Percentiles rank a stretch among this genome's conserved stretches.
These are phyloP conservation scores for Polyommatus iphigenia DNA, from an alignment of 2,888 invertebrate species.

Conservation along the genomic window DNA sequence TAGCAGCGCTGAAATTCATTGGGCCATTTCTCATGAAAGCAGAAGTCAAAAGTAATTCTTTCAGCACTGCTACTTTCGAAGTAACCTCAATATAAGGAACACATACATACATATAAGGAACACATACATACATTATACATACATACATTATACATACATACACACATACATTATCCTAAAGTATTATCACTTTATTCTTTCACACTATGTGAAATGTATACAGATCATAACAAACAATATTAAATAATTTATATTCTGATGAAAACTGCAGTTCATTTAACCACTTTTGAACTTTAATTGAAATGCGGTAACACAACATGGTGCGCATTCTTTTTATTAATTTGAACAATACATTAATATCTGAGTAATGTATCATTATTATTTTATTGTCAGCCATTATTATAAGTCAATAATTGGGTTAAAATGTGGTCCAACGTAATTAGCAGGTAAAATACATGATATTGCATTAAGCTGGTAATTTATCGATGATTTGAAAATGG, in stretches of 20 bases:
- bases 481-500: background rate
- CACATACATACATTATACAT: too few relatives aligned
- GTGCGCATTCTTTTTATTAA: background rate
- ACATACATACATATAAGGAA: too few relatives aligned
- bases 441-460: slow-evolving; percentile 13
- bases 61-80: too few relatives aligned
- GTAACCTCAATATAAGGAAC: too few relatives aligned
- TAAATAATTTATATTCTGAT: background rate
- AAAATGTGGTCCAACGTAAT: background rate
- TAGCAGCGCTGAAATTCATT: too few relatives aligned
- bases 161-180: too few relatives aligned
- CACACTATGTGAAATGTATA: too few relatives aligned
- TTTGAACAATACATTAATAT: background rate
- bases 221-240: background rate
- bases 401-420: slow-evolving; percentile 17
- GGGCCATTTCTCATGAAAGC: too few relatives aligned
- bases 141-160: too few relatives aligned
- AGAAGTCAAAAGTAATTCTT: too few relatives aligned
- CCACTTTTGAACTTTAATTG: background rate
- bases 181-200: too few relatives aligned
- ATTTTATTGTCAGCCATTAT: slow-evolving; percentile 5
- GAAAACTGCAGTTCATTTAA: background rate
- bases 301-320: background rate
- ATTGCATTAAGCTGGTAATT: slow-evolving; percentile 15
- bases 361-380: background rate